Evolutionary conservation across 2,888 invertebrate species (phyloP).

Genomic region (Melinopterus prodromus): DNA sequence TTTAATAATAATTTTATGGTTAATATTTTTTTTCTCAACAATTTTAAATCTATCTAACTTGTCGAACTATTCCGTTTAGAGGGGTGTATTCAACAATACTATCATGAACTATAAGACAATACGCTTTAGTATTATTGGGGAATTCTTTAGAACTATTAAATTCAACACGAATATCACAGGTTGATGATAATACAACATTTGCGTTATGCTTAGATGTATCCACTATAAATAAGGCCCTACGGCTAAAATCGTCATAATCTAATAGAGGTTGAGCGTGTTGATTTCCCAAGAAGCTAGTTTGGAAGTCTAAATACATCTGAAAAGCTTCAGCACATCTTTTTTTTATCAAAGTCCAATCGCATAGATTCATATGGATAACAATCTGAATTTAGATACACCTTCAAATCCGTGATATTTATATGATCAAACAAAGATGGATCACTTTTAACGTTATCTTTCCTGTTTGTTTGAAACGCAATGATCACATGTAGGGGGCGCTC

Average conservation of each 20-base stretch:
- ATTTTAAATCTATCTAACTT: neutral
- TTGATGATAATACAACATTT: constrained; percentile 12
- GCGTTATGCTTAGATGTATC: constrained; percentile 17
- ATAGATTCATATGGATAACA: constrained; percentile 34
- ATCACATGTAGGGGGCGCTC: constrained; percentile 34
- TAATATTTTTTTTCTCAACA: too few relatives aligned
- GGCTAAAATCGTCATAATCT: constrained; percentile 15
- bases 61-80: constrained; percentile 8
- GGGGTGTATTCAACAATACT: constrained; percentile 16
- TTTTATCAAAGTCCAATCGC: constrained; percentile 28
- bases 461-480: constrained; percentile 24
- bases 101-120: constrained; percentile 25
- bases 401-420: constrained; percentile 21
- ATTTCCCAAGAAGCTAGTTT: constrained; percentile 16
- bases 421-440: constrained; percentile 20
- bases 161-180: constrained; percentile 19
- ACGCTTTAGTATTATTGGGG: constrained; percentile 16
- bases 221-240: constrained; percentile 19
- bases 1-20: too few relatives aligned
- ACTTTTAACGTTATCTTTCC: constrained; percentile 19
- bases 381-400: constrained; percentile 36
- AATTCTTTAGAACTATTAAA: constrained; percentile 21
- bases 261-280: constrained; percentile 5
- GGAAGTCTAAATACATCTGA: constrained; percentile 27
- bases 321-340: constrained; percentile 24